Percentiles rank a stretch among this genome's conserved stretches.
Conservation (phyloP, 2,797 vertebrate genomes). For the Gallinago nigripennis region DNA sequence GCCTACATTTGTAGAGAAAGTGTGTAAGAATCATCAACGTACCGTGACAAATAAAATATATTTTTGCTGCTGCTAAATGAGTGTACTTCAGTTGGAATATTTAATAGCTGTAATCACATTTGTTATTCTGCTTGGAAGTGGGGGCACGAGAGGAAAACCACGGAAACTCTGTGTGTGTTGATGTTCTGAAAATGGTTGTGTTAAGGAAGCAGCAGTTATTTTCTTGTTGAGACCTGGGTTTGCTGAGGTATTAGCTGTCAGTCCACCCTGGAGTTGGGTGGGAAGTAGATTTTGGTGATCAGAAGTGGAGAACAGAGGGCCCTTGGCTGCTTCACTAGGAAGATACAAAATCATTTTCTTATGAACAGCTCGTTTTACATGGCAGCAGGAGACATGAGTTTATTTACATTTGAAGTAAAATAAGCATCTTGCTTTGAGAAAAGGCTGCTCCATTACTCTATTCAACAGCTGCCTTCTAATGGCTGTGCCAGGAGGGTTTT, state of each 20-base stretch:
- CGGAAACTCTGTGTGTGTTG: not conserved
- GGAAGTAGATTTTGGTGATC: constrained; percentile 1
- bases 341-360: constrained; percentile 24
- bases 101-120: not conserved
- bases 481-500: not conserved
- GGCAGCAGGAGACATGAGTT: constrained; percentile 25
- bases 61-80: not conserved
- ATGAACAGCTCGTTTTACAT: constrained; percentile 18
- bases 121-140: not conserved
- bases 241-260: not conserved
- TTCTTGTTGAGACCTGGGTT: not conserved
- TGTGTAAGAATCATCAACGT: not conserved
- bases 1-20: not conserved
- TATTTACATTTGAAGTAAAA: constrained; percentile 56
- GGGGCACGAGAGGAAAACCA: not conserved
- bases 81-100: constrained; percentile 2
- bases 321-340: not conserved
- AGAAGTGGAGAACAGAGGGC: not conserved
- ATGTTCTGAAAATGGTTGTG: not conserved
- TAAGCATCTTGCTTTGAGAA: constrained; percentile 33
- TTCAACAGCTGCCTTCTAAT: constrained; percentile 32
- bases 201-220: not conserved
- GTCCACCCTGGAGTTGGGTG: not conserved
- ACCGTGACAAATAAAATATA: not conserved
- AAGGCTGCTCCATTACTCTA: constrained; percentile 8